phyloP scores from a whole-genome alignment of 2,888 invertebrate species.

The Meloe dianella region DNA sequence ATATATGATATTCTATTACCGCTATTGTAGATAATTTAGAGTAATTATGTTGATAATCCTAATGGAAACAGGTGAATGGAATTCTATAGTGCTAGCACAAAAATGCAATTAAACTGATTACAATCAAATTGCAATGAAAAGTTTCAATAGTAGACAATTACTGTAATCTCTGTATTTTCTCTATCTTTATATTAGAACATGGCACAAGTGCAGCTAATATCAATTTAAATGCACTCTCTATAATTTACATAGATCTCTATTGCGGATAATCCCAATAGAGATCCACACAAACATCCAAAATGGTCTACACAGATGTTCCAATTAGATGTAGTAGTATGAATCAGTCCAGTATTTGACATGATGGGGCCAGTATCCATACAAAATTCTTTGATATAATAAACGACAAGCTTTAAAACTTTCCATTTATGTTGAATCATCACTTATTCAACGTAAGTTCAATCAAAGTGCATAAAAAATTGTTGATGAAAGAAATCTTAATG shows the following conservation, averaged over 20 bases:
- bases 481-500: neutral
- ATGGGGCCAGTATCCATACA: neutral
- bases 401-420: neutral
- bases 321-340: slow-evolving; percentile 17
- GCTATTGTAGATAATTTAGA: neutral
- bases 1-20: too few species aligned
- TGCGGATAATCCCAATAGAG: slow-evolving; percentile 24
- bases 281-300: slow-evolving; percentile 11
- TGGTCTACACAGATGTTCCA: slow-evolving; percentile 28
- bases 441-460: neutral
- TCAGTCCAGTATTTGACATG: slow-evolving; percentile 25
- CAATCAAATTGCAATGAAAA: neutral
- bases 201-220: slow-evolving; percentile 29
- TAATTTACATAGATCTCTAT: slow-evolving; percentile 40
- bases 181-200: neutral
- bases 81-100: too few species aligned
- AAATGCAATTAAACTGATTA: neutral
- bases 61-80: neutral
- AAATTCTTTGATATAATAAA: neutral
- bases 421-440: neutral
- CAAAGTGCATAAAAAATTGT: neutral
- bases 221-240: slow-evolving; percentile 38
- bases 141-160: neutral
- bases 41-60: neutral
- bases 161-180: neutral